A percentile compares a stretch with the other conserved stretches of the same genome.
These are phyloP conservation scores for Drosophila takahashii DNA, from an alignment of 1,140 invertebrate genomes.

Conservation along the genomic window DNA sequence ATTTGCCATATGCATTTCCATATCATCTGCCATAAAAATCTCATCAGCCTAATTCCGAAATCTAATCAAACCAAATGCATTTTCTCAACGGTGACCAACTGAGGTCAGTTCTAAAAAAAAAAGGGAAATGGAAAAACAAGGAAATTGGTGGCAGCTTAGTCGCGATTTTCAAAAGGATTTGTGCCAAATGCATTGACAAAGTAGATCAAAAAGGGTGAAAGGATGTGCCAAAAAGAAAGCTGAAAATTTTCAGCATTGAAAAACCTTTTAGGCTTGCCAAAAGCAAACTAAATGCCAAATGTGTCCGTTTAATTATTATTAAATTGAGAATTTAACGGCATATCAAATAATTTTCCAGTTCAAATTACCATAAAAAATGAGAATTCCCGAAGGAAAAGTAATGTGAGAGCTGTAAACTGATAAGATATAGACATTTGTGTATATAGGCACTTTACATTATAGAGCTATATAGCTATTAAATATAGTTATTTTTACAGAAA, in stretches of 20 bases:
- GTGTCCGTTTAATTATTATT: slow-evolving; percentile 24
- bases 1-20: slow-evolving; percentile 41
- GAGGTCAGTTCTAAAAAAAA: slow-evolving; percentile 48
- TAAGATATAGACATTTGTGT: slow-evolving; percentile 7
- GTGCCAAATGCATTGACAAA: slow-evolving; percentile 52
- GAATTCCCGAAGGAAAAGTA: not conserved
- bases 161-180: slow-evolving; percentile 54
- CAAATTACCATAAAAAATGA: slow-evolving; percentile 29
- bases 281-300: slow-evolving; percentile 24
- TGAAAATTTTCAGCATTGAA: not conserved
- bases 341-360: slow-evolving; percentile 53
- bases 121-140: slow-evolving; percentile 8
- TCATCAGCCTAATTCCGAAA: slow-evolving; percentile 66
- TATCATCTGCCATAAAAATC: slow-evolving; percentile 48
- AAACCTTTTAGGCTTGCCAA: slow-evolving; percentile 4
- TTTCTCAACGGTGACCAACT: slow-evolving; percentile 26
- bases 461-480: not conserved
- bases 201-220: slow-evolving; percentile 44
- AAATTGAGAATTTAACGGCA: slow-evolving; percentile 59
- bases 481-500: slow-evolving; percentile 3
- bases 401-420: not conserved
- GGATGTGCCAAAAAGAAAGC: slow-evolving; percentile 26
- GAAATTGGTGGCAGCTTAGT: slow-evolving; percentile 31
- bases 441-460: too few relatives aligned
- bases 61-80: slow-evolving; percentile 75